These are phyloP conservation scores for Periophthalmus magnuspinnatus DNA, from an alignment of 2,797 vertebrate genomes.

Conservation along the genomic window DNA sequence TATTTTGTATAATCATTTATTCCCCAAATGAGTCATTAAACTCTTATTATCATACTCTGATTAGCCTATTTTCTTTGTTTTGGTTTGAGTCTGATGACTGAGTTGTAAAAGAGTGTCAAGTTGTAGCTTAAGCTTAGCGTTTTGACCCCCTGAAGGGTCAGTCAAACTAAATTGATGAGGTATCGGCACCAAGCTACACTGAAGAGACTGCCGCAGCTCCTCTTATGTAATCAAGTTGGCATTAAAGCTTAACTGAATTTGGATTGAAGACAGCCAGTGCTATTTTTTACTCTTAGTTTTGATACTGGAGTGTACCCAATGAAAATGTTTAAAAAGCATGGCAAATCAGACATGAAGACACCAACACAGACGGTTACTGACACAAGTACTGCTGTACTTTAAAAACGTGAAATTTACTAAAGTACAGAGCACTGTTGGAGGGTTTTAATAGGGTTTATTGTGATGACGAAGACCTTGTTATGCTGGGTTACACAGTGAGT, in stretches of 20 bases:
- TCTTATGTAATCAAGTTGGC: slow-evolving; percentile 55
- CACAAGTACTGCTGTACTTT: not conserved
- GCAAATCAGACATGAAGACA: slow-evolving; percentile 12
- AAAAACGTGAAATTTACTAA: not conserved
- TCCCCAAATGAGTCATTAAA: no score
- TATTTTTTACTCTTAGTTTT: slow-evolving; percentile 5
- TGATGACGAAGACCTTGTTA: slow-evolving; percentile 33
- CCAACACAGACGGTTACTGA: slow-evolving; percentile 2
- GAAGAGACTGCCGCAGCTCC: slow-evolving; percentile 21
- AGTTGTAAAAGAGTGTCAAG: no score
- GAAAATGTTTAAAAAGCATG: slow-evolving; percentile 17
- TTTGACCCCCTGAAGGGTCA: not conserved
- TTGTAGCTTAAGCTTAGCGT: no score
- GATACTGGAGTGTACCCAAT: slow-evolving; percentile 3
- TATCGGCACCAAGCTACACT: slow-evolving; percentile 39
- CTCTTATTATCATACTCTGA: no score
- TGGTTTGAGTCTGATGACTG: no score
- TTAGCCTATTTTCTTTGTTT: no score
- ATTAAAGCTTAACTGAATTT: slow-evolving; percentile 50
- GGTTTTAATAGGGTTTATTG: slow-evolving; percentile 15
- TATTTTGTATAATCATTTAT: no score
- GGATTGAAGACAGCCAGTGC: slow-evolving; percentile 7
- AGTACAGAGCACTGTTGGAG: slow-evolving; percentile 3
- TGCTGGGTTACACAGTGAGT: not conserved
- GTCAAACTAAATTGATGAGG: slow-evolving; percentile 29